These are phyloP conservation scores for Galaxias olidus DNA, from an alignment of 2,797 vertebrate species.

Conservation along the genomic window DNA sequence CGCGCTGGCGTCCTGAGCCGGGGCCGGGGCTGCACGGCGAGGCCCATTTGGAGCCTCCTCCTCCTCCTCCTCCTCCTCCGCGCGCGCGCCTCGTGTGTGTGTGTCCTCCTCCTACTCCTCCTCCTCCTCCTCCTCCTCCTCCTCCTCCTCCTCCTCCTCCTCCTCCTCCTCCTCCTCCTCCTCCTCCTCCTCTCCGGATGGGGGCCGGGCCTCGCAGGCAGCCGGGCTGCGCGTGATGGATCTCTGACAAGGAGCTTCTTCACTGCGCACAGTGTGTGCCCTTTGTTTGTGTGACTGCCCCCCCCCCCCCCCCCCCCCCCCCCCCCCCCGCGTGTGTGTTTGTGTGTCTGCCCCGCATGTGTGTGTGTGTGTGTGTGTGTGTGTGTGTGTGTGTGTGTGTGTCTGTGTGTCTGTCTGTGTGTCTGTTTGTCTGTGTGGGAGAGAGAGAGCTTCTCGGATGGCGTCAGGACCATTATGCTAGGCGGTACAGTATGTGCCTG, in stretches of 20 bases:
- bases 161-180: no score
- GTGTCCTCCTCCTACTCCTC: no score
- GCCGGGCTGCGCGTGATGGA: slow-evolving; percentile 59
- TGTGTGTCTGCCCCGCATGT: slow-evolving; percentile 14
- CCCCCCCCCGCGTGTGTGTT: slow-evolving; percentile 11
- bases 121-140: no score
- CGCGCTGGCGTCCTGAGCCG: slow-evolving; percentile 38
- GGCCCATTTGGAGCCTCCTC: slow-evolving; percentile 72
- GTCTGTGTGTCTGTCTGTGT: slow-evolving; percentile 2
- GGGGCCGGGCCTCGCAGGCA: slow-evolving; percentile 64
- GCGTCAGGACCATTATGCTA: not conserved
- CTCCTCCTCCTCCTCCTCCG: no score
- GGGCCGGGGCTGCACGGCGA: slow-evolving; percentile 51
- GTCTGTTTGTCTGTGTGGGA: slow-evolving; percentile 16
- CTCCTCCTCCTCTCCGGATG: slow-evolving; percentile 51
- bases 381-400: slow-evolving; percentile 26
- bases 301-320: no score
- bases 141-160: no score
- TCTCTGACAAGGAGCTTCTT: slow-evolving; percentile 63
- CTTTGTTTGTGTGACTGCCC: slow-evolving; percentile 12
- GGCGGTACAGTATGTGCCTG: not conserved
- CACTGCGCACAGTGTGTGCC: slow-evolving; percentile 55
- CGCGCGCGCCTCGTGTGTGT: no score
- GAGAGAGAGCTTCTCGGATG: slow-evolving; percentile 16
- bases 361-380: slow-evolving; percentile 29